phyloP scores from a whole-genome alignment of 2,888 invertebrate species.

The Andrena bucephala region DNA sequence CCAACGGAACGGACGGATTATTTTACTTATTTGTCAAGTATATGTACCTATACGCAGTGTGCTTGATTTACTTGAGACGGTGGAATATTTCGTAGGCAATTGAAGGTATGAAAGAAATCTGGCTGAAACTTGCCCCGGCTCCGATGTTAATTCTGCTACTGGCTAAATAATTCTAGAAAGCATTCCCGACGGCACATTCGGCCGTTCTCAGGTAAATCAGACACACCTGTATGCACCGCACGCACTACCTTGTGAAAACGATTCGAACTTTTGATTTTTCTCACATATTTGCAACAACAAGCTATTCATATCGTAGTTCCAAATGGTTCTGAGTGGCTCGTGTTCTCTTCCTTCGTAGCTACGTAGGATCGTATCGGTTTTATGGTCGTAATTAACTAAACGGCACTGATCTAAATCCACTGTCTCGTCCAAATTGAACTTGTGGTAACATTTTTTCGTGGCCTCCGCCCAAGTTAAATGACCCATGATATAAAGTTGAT shows the following conservation, averaged over 20 bases:
- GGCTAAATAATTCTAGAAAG: no score
- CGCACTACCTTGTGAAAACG: constrained; percentile 88
- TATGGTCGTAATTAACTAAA: constrained; percentile 89
- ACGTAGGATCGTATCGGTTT: constrained; percentile 88
- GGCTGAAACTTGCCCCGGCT: no score
- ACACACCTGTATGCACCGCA: constrained; percentile 17
- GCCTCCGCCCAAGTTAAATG: constrained; percentile 88
- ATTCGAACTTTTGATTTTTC: constrained; percentile 88
- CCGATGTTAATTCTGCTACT: no score
- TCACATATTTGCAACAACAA: constrained; percentile 89
- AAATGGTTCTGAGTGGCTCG: constrained; percentile 82
- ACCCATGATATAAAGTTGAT: constrained; percentile 86
- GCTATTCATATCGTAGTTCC: constrained; percentile 82
- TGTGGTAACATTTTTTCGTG: constrained; percentile 87
- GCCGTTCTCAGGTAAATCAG: no score
- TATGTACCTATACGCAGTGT: neutral
- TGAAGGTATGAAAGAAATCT: no score
- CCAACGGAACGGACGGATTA: constrained; percentile 68
- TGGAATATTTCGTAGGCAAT: no score
- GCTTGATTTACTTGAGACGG: no score
- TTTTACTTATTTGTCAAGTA: neutral
- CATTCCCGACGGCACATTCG: no score
- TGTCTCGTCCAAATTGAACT: constrained; percentile 87
- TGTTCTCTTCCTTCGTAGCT: constrained; percentile 89
- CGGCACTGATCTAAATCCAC: constrained; percentile 89